These are phyloP conservation scores for Bambusicola thoracicus DNA, from an alignment of 2,113 vertebrate genomes.

Conservation along the genomic window DNA sequence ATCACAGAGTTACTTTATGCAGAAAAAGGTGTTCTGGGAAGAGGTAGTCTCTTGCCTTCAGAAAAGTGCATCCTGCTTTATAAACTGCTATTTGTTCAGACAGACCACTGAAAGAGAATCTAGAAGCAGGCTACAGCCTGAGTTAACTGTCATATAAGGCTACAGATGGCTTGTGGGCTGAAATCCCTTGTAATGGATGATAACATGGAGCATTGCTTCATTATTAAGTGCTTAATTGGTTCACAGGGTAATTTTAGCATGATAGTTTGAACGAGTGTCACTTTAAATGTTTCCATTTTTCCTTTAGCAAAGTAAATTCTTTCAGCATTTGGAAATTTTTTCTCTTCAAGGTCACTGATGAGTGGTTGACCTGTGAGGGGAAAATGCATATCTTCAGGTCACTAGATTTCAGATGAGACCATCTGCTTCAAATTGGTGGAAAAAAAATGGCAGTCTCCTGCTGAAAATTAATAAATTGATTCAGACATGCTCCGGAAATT, in stretches of 20 bases:
- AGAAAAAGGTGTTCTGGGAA: neutral
- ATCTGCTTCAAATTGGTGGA: constrained; percentile 44
- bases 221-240: constrained; percentile 6
- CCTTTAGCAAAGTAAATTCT: neutral
- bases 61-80: neutral
- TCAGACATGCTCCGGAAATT: neutral
- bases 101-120: neutral
- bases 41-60: neutral
- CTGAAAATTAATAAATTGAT: constrained; percentile 34
- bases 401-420: constrained; percentile 33
- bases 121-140: neutral
- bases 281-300: constrained; percentile 4
- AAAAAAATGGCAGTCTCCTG: neutral
- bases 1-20: neutral
- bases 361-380: constrained; percentile 14
- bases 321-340: neutral
- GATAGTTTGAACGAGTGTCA: neutral
- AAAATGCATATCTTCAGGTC: neutral
- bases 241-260: constrained; percentile 2
- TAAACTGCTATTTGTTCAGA: neutral
- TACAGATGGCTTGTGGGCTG: constrained; percentile 35
- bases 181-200: neutral
- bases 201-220: neutral
- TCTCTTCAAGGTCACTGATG: neutral
- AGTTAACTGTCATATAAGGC: neutral